phyloP scores from a whole-genome alignment of 2,888 invertebrate genomes.

The Aromia moschata region DNA sequence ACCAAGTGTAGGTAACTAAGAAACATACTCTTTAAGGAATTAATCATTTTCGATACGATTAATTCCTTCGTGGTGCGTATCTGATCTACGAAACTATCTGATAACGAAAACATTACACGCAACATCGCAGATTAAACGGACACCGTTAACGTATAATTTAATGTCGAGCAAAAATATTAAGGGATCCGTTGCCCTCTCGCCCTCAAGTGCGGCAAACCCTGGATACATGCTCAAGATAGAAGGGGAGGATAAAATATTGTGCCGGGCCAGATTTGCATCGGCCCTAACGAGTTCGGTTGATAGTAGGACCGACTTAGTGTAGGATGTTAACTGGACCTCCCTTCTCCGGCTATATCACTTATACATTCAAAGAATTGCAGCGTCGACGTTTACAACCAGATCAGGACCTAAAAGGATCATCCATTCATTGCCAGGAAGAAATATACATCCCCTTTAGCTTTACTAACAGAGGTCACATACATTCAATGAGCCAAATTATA shows the following conservation, averaged over 20 bases:
- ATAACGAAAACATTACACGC: background rate
- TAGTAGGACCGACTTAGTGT: conserved; percentile 40
- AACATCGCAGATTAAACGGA: background rate
- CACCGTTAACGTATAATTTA: background rate
- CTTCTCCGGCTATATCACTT: conserved; percentile 45
- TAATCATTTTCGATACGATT: background rate
- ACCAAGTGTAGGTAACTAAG: no score
- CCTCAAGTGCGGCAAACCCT: conserved; percentile 17
- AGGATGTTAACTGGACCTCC: conserved; percentile 45
- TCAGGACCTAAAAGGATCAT: conserved; percentile 25
- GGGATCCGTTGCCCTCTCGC: conserved; percentile 1
- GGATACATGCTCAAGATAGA: conserved; percentile 38
- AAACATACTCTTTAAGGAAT: no score
- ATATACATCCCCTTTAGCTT: conserved; percentile 23
- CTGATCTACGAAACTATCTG: background rate
- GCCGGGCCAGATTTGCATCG: conserved; percentile 53
- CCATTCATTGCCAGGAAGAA: conserved; percentile 25
- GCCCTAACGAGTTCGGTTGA: conserved; percentile 50
- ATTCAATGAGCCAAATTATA: conserved; percentile 18
- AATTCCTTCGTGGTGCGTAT: background rate
- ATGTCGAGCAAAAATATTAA: background rate
- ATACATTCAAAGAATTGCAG: conserved; percentile 50
- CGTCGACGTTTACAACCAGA: conserved; percentile 40
- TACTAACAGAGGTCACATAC: conserved; percentile 17
- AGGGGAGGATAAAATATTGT: conserved; percentile 50